Conservation (phyloP, 2,888 invertebrate species). For the Boloria euphrosyne region DNA sequence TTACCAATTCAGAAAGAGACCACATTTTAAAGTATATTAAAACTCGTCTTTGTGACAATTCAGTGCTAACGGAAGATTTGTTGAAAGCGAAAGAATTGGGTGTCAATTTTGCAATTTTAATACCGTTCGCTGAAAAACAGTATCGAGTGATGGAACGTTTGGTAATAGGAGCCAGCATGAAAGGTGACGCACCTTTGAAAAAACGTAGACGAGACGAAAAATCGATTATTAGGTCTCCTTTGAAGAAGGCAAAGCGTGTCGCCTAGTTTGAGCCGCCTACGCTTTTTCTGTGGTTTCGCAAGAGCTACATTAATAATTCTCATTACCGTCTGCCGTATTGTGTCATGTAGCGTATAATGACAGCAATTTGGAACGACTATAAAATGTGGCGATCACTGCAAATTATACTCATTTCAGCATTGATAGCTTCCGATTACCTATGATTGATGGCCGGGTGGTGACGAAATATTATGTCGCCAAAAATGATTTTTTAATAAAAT, state of each 20-base stretch:
- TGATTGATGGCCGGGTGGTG: conserved; percentile 63
- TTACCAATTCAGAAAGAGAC: conserved; percentile 59
- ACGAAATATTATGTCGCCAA: conserved; percentile 44
- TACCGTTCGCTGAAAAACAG: conserved; percentile 64
- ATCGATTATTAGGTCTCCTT: conserved; percentile 50
- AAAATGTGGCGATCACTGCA: conserved; percentile 67
- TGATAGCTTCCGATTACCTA: conserved; percentile 77
- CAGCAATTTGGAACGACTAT: conserved; percentile 69
- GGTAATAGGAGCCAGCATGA: conserved; percentile 55
- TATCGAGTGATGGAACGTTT: conserved; percentile 69
- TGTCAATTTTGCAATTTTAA: conserved; percentile 63
- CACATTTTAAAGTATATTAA: conserved; percentile 63
- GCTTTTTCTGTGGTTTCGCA: background rate
- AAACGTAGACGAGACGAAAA: conserved; percentile 61
- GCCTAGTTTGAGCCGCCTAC: conserved; percentile 19
- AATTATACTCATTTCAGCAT: conserved; percentile 76
- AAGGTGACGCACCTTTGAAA: conserved; percentile 51
- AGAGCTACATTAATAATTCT: conserved; percentile 53
- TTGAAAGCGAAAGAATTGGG: conserved; percentile 67
- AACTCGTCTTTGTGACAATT: conserved; percentile 60
- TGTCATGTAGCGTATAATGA: conserved; percentile 65
- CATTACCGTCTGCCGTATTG: conserved; percentile 63
- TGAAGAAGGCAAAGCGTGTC: conserved; percentile 59
- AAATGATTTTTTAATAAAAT: conserved; percentile 16
- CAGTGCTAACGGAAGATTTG: conserved; percentile 60